phyloP scores from a whole-genome alignment of 2,113 vertebrate genomes.

The Mormyrus lacerda region DNA sequence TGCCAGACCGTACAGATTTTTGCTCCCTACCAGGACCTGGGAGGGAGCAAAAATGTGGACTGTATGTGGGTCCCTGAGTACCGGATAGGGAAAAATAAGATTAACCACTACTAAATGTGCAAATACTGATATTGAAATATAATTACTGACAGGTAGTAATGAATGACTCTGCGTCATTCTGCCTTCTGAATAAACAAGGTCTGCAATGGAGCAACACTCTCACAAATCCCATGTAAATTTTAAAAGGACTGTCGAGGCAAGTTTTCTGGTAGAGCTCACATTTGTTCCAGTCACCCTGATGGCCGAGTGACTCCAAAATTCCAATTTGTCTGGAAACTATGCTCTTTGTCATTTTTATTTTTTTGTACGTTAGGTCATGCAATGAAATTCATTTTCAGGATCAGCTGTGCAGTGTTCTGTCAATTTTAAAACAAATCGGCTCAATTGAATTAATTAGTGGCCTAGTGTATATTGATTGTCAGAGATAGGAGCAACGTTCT shows the following conservation, averaged over 20 bases:
- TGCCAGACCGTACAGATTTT: background rate
- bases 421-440: background rate
- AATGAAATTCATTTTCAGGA: background rate
- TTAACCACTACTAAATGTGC: background rate
- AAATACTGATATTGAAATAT: background rate
- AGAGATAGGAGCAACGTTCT: background rate
- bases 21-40: background rate
- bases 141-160: background rate
- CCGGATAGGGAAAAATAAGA: background rate
- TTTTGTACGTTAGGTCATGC: background rate
- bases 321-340: background rate
- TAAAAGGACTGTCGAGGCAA: background rate
- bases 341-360: background rate
- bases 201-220: background rate
- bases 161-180: background rate
- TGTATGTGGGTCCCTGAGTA: background rate
- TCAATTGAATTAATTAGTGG: background rate
- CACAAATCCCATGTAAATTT: background rate
- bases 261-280: background rate
- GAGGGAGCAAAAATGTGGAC: background rate
- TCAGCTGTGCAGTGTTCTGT: background rate
- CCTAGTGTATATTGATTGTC: background rate
- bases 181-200: background rate
- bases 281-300: background rate
- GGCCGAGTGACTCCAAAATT: background rate